Evolutionary conservation across 1,140 invertebrate genomes (phyloP).

Genomic region (Drosophila bocki): DNA sequence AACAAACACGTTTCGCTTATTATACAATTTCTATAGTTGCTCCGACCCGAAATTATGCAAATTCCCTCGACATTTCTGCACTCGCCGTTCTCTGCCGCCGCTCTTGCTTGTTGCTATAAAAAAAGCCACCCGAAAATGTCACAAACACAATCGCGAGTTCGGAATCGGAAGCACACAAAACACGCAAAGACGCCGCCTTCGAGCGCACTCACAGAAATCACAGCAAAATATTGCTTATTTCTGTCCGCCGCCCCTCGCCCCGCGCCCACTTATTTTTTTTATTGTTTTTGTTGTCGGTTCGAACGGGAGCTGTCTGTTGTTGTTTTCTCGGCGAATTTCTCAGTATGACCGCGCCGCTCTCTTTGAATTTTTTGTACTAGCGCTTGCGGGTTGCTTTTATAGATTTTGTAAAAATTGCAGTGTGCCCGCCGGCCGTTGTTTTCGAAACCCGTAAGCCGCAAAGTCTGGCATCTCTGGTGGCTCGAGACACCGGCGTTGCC

Average conservation of each 20-base stretch:
- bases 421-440: neutral
- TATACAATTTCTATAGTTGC: constrained; percentile 59
- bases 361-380: too few relatives aligned
- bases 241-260: neutral
- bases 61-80: constrained; percentile 36
- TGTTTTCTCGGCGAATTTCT: constrained; percentile 59
- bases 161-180: constrained; percentile 29
- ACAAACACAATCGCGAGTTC: constrained; percentile 9
- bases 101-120: constrained; percentile 23
- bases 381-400: too few relatives aligned
- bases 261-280: constrained; percentile 1
- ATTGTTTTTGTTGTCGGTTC: constrained; percentile 30
- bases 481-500: neutral
- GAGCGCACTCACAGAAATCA: constrained; percentile 25
- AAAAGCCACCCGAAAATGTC: constrained; percentile 18
- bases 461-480: too few relatives aligned
- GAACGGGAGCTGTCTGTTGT: constrained; percentile 43
- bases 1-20: constrained; percentile 30
- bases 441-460: too few relatives aligned
- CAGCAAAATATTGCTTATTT: constrained; percentile 27
- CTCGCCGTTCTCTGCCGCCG: constrained; percentile 13
- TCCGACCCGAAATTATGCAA: constrained; percentile 51
- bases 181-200: constrained; percentile 11
- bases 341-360: neutral
- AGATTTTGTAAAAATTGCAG: neutral